phyloP scores from a whole-genome alignment of 2,113 vertebrate species.

The Cricetomys ansorgei region DNA sequence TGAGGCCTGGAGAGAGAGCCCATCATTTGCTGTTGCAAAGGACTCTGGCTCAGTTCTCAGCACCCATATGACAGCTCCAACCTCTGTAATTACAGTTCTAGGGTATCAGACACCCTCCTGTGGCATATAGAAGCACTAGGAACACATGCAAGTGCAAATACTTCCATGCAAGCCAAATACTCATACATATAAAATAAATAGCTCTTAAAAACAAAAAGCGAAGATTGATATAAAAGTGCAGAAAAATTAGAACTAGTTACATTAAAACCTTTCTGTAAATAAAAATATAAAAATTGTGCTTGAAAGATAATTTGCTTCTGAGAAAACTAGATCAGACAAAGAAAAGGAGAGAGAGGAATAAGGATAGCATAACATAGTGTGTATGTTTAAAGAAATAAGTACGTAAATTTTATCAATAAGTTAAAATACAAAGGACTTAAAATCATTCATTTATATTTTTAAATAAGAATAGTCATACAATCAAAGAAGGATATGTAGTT shows the following conservation, averaged over 20 bases:
- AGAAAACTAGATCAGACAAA: background rate
- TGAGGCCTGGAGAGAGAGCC: background rate
- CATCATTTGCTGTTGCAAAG: background rate
- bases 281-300: too few relatives aligned
- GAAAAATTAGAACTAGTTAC: background rate
- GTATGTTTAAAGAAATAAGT: background rate
- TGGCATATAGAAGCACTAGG: background rate
- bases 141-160: background rate
- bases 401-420: background rate
- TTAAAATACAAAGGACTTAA: background rate
- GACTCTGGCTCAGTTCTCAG: background rate
- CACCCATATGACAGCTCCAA: background rate
- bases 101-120: background rate
- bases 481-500: background rate
- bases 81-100: background rate
- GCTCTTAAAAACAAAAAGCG: background rate
- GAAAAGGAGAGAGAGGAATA: background rate
- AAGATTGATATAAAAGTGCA: background rate
- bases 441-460: background rate
- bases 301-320: background rate
- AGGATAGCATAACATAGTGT: background rate
- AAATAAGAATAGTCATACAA: background rate
- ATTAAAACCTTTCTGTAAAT: background rate
- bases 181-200: background rate
- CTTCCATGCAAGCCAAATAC: background rate